Evolutionary conservation across 2,113 vertebrate genomes (phyloP).

Genomic region (Heterochromis multidens): DNA sequence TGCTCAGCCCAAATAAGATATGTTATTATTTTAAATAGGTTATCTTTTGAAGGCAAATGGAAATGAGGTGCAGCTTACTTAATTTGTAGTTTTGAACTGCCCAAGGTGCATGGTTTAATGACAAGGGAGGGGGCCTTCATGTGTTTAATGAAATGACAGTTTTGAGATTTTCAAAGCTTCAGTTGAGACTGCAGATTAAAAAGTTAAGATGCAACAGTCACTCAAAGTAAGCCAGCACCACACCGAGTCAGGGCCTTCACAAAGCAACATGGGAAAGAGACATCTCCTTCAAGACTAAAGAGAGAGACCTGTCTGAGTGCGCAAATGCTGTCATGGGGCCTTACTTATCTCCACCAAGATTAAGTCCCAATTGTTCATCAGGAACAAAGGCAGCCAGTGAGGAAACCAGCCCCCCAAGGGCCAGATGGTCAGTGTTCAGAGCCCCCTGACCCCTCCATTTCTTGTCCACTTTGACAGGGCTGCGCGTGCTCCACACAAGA

Average conservation of each 20-base stretch:
- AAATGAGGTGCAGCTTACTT: neutral
- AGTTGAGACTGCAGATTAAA: neutral
- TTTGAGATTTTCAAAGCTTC: neutral
- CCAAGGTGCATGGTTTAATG: neutral
- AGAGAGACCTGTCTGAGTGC: conserved; percentile 56
- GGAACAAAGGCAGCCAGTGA: conserved; percentile 90
- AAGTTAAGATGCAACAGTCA: neutral
- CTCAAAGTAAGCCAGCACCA: neutral
- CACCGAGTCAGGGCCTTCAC: neutral
- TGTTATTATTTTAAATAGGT: neutral
- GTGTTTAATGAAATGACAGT: neutral
- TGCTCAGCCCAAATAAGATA: neutral
- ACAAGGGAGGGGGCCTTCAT: neutral
- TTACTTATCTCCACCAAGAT: conserved; percentile 87
- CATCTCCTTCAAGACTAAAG: conserved; percentile 63
- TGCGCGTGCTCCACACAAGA: conserved; percentile 46
- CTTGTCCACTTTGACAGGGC: conserved; percentile 52
- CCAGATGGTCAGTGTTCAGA: conserved; percentile 93
- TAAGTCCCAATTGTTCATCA: conserved; percentile 88
- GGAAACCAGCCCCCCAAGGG: conserved; percentile 83
- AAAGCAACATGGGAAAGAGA: conserved; percentile 50
- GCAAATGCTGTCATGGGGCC: conserved; percentile 58
- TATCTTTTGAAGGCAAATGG: neutral
- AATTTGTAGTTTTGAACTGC: neutral
- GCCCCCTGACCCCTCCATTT: conserved; percentile 79